These are phyloP conservation scores for Oceanodroma tethys DNA, from an alignment of 2,113 vertebrate species.

Conservation along the genomic window DNA sequence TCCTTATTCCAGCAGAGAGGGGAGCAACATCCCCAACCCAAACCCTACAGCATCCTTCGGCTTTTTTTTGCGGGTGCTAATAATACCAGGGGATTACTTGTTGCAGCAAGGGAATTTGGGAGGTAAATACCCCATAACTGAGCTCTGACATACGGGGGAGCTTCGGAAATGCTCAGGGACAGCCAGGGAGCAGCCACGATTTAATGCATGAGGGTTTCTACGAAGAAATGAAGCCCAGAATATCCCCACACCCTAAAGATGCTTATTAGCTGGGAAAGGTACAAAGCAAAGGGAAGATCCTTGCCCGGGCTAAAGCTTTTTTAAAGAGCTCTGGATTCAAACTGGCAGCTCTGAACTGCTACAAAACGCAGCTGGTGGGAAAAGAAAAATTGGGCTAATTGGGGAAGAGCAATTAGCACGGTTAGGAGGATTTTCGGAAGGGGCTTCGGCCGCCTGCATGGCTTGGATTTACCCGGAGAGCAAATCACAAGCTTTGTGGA, in stretches of 20 bases:
- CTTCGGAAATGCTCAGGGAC: fast-evolving
- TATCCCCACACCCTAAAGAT: fast-evolving
- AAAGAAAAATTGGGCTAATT: conserved; percentile 18
- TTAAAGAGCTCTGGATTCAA: background rate
- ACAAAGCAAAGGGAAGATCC: background rate
- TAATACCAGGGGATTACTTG: background rate
- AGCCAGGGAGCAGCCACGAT: fast-evolving
- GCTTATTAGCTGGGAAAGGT: background rate
- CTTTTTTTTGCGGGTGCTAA: background rate
- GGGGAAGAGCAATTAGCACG: background rate
- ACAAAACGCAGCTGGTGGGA: background rate
- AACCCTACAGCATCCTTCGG: background rate
- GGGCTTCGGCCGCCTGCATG: background rate
- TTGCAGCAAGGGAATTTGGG: background rate
- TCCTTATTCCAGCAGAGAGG: background rate
- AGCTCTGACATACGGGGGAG: background rate
- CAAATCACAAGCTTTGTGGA: background rate
- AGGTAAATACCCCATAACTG: background rate
- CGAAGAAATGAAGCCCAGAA: fast-evolving
- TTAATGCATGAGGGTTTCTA: background rate
- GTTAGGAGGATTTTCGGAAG: background rate
- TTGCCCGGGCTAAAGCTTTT: background rate
- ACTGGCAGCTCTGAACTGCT: background rate
- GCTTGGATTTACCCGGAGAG: background rate
- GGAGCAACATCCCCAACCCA: background rate